Evolutionary conservation across 2,113 vertebrate genomes (phyloP).

Genomic region (Notiomystis cincta): DNA sequence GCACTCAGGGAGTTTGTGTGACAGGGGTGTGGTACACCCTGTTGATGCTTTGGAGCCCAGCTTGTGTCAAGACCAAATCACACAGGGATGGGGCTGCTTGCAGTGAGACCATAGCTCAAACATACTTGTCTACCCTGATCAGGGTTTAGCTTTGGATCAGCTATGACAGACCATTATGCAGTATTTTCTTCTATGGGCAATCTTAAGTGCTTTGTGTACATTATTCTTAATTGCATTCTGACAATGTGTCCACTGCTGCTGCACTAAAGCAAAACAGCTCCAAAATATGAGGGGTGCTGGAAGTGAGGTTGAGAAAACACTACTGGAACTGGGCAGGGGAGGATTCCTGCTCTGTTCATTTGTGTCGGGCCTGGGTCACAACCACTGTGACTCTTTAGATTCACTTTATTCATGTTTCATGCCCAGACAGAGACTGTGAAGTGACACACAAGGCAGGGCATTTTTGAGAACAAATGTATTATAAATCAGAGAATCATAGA

Average conservation of each 20-base stretch:
- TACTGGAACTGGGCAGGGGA: not conserved
- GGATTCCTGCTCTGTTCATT: not conserved
- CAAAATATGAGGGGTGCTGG: not conserved
- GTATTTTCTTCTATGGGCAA: not conserved
- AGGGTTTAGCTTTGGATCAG: not conserved
- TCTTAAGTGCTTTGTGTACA: not conserved
- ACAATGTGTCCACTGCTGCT: not conserved
- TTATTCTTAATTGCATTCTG: not conserved
- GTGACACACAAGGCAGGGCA: not conserved
- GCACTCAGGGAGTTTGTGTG: not conserved
- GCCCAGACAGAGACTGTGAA: not conserved
- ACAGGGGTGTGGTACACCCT: rapidly evolving
- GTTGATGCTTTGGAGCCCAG: not conserved
- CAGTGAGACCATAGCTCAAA: not conserved
- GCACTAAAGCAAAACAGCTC: not conserved
- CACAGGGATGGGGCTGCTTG: not conserved
- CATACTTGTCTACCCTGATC: not conserved
- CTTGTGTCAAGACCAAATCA: not conserved
- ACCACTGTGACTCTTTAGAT: not conserved
- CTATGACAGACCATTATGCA: not conserved
- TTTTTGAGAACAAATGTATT: not conserved
- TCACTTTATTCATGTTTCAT: not conserved
- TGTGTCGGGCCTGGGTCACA: not conserved
- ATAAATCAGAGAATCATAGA: not conserved
- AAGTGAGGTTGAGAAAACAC: not conserved